A percentile compares a stretch with the other conserved stretches of the same genome.
These are phyloP conservation scores for Calvadosia cruxmelitensis DNA, from an alignment of 30 jellyfish, hydroid and myxozoan genomes.

Conservation along the genomic window DNA sequence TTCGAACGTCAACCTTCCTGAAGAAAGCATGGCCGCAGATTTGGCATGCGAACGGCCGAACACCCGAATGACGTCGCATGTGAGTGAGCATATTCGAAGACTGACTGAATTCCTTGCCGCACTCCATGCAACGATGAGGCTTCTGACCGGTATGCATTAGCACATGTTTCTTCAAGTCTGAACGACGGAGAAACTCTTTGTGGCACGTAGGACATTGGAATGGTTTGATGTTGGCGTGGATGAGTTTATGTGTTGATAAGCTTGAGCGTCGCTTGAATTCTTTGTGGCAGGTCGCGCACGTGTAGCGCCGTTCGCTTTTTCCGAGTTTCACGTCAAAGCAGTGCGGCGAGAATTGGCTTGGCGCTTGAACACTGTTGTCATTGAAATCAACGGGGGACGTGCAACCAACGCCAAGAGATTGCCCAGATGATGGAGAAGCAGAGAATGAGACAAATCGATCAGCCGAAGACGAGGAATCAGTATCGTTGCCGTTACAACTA, in stretches of 20 bases:
- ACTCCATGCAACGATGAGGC: constrained; percentile 78
- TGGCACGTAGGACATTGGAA: constrained; percentile 55
- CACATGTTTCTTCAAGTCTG: constrained; percentile 69
- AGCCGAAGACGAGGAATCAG: neutral
- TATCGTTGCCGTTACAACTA: neutral
- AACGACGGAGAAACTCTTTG: constrained; percentile 62
- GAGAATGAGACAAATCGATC: neutral
- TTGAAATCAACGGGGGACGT: neutral
- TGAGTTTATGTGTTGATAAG: constrained; percentile 68
- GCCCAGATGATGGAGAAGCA: neutral
- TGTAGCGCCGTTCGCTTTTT: neutral
- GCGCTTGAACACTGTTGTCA: too few relatives aligned
- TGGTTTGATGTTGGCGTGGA: constrained; percentile 71
- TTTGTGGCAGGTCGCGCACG: constrained; percentile 41
- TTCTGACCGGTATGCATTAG: constrained; percentile 85
- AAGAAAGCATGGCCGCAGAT: constrained; percentile 79
- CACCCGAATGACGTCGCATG: constrained; percentile 79
- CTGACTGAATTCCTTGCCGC: constrained; percentile 72
- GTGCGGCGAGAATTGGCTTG: neutral
- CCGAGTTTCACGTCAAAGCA: neutral
- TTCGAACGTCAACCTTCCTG: constrained; percentile 41
- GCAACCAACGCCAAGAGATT: neutral
- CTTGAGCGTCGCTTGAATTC: constrained; percentile 53
- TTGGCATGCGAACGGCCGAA: constrained; percentile 76
- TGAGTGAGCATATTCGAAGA: constrained; percentile 79